phyloP scores from a whole-genome alignment of 2,113 vertebrate genomes.

The Holacanthus passer region DNA sequence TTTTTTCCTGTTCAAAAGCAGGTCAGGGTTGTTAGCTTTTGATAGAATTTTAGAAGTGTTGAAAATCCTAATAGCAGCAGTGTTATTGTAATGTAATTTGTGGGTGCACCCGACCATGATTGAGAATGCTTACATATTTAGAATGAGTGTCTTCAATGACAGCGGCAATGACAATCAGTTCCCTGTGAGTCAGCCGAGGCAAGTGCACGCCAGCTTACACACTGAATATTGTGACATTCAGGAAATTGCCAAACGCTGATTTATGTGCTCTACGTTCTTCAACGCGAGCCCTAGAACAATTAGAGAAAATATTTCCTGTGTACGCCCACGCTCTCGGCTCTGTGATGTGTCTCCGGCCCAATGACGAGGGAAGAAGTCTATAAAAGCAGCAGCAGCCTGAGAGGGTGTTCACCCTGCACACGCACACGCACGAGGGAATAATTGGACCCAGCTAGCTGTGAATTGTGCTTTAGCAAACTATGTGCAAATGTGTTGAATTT shows the following conservation, averaged over 20 bases:
- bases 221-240: conserved; percentile 26
- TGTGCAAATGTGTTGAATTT: conserved; percentile 46
- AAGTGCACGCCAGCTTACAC: conserved; percentile 16
- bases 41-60: conserved; percentile 20
- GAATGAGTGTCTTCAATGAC: conserved; percentile 12
- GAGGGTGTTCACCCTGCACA: conserved; percentile 18
- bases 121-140: neutral
- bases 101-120: neutral
- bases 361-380: conserved; percentile 37
- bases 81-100: conserved; percentile 13
- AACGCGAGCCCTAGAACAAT: conserved; percentile 46
- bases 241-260: conserved; percentile 50
- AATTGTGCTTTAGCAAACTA: conserved; percentile 25
- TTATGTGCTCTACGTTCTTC: conserved; percentile 27
- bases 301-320: conserved; percentile 53
- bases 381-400: conserved; percentile 29
- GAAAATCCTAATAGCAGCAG: conserved; percentile 21
- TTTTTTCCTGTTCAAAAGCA: conserved; percentile 21
- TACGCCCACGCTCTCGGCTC: conserved; percentile 6
- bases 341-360: conserved; percentile 12
- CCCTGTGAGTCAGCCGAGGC: neutral
- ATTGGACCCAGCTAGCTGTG: conserved; percentile 36
- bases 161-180: conserved; percentile 22
- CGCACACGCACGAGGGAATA: conserved; percentile 20
- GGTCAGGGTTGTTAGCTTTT: conserved; percentile 9